Conservation (phyloP, 1,140 invertebrate genomes). For the Zaprionus inermis region DNA sequence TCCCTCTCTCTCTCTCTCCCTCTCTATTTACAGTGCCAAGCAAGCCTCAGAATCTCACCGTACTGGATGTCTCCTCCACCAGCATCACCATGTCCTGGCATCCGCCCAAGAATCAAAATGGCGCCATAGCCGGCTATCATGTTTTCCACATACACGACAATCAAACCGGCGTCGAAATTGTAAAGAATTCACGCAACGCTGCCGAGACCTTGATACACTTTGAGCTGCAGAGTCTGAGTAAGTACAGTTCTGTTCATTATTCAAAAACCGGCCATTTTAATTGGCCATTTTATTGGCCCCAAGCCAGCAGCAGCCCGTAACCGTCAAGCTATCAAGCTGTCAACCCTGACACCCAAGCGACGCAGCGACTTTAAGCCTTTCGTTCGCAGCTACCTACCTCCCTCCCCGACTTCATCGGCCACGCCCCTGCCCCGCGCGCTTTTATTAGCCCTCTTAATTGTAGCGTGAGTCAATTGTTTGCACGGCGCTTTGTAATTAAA, state of each 20-base stretch:
- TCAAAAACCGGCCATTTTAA: conserved; percentile 49
- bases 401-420: background rate
- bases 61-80: conserved; percentile 89
- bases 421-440: conserved; percentile 12
- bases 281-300: conserved; percentile 36
- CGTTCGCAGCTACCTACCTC: background rate
- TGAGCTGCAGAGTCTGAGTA: conserved; percentile 87
- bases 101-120: conserved; percentile 90
- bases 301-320: background rate
- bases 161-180: conserved; percentile 87
- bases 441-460: conserved; percentile 65
- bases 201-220: conserved; percentile 85
- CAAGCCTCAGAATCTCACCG: conserved; percentile 91
- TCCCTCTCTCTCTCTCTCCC: conserved; percentile 9
- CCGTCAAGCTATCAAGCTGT: conserved; percentile 40
- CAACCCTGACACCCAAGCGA: conserved; percentile 14
- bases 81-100: conserved; percentile 92
- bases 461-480: conserved; percentile 74
- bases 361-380: background rate
- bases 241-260: conserved; percentile 63
- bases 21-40: conserved; percentile 88
- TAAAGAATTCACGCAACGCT: conserved; percentile 85
- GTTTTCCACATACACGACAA: conserved; percentile 89
- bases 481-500: conserved; percentile 76
- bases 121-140: conserved; percentile 89